Evolutionary conservation across 1,140 invertebrate species (phyloP).

Genomic region (Luehdorfia chinensis): DNA sequence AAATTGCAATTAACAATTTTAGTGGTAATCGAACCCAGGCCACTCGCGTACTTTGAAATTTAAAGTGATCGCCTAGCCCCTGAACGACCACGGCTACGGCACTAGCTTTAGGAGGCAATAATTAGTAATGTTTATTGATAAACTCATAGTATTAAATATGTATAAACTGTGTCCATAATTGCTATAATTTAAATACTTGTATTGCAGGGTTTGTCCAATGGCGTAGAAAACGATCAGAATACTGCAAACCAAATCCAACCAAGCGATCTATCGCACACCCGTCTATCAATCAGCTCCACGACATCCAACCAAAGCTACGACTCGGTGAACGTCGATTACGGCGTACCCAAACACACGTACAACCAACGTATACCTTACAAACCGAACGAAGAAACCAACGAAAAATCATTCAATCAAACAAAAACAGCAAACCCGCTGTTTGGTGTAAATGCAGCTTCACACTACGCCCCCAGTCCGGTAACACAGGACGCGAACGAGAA

Average conservation of each 20-base stretch:
- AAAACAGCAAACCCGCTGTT: constrained; percentile 70
- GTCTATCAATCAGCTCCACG: constrained; percentile 63
- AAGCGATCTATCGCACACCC: constrained; percentile 54
- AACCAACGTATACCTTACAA: constrained; percentile 33
- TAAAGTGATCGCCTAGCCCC: too few relatives aligned
- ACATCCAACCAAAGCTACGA: constrained; percentile 68
- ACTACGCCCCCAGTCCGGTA: constrained; percentile 60
- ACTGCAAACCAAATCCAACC: constrained; percentile 69
- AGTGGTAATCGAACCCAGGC: too few relatives aligned
- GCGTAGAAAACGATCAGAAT: constrained; percentile 77
- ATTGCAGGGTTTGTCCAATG: constrained; percentile 71
- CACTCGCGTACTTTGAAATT: too few relatives aligned
- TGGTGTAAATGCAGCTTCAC: constrained; percentile 70
- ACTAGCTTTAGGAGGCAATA: too few relatives aligned
- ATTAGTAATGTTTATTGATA: too few relatives aligned
- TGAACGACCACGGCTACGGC: too few relatives aligned
- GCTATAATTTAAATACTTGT: too few relatives aligned
- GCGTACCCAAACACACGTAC: constrained; percentile 59
- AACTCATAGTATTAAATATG: too few relatives aligned
- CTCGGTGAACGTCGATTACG: constrained; percentile 59
- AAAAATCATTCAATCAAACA: constrained; percentile 38
- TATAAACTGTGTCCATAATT: too few relatives aligned
- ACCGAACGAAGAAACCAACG: constrained; percentile 41
- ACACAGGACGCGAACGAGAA: constrained; percentile 38
- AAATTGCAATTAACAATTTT: too few relatives aligned